A percentile compares a stretch with the other conserved stretches of the same genome.
Evolutionary conservation across 2,113 vertebrate species (phyloP).

Genomic region (Thamnaconus septentrionalis): DNA sequence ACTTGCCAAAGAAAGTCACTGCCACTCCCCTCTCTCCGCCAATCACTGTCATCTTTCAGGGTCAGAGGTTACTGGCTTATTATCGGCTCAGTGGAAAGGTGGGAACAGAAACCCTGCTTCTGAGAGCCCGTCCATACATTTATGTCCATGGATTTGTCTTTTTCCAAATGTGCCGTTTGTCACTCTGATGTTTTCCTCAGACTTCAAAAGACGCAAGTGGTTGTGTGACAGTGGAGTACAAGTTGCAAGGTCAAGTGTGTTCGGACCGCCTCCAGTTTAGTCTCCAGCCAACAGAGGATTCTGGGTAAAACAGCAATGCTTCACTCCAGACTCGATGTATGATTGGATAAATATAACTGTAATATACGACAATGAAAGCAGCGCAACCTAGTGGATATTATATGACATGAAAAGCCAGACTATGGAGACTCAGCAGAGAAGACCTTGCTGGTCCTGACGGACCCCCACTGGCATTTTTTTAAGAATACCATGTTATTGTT

Average conservation of each 20-base stretch:
- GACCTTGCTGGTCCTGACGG: too few species aligned
- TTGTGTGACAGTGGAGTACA: slow-evolving; percentile 67
- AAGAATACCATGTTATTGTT: too few species aligned
- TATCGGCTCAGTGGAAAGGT: slow-evolving; percentile 70
- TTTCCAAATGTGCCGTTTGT: too few species aligned
- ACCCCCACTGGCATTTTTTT: too few species aligned
- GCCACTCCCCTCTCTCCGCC: slow-evolving; percentile 64
- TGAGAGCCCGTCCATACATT: too few species aligned
- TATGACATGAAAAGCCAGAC: too few species aligned
- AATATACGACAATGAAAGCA: too few species aligned
- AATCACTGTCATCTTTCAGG: slow-evolving; percentile 66
- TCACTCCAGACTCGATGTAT: too few species aligned
- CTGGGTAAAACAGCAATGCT: slow-evolving; percentile 48
- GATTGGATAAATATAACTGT: too few species aligned
- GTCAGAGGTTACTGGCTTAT: slow-evolving; percentile 72
- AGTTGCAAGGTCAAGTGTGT: slow-evolving; percentile 54
- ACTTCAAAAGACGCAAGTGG: slow-evolving; percentile 43
- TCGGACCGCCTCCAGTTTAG: slow-evolving; percentile 59
- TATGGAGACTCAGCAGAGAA: too few species aligned
- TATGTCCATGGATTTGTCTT: neutral
- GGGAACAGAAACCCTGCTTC: neutral
- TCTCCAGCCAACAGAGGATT: slow-evolving; percentile 54
- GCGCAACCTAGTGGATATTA: too few species aligned
- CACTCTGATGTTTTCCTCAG: slow-evolving; percentile 29
- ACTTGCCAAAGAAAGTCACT: slow-evolving; percentile 61